Percentiles rank a stretch among this genome's conserved stretches.
Evolutionary conservation across 2,888 invertebrate species (phyloP).

Genomic region (Athalia cordata): DNA sequence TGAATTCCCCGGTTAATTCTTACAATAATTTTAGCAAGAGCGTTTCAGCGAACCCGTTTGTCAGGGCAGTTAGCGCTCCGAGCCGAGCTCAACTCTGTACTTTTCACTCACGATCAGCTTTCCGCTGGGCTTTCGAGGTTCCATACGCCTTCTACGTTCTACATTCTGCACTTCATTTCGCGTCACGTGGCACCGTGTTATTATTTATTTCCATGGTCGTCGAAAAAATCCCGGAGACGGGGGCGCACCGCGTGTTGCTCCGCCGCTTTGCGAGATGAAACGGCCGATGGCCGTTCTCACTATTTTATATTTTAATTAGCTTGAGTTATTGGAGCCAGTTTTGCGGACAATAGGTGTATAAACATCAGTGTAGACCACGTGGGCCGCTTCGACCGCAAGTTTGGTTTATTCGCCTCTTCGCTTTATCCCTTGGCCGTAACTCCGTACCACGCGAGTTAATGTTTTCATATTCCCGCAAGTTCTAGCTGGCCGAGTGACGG

Average conservation of each 20-base stretch:
- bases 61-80: constrained; percentile 42
- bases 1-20: constrained; percentile 41
- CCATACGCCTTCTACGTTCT: background rate
- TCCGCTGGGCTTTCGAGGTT: no score
- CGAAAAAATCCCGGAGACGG: constrained; percentile 25
- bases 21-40: constrained; percentile 42
- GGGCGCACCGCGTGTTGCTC: constrained; percentile 9
- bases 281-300: constrained; percentile 30
- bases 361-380: constrained; percentile 64
- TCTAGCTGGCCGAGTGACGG: no score
- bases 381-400: constrained; percentile 57
- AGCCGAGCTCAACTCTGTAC: no score
- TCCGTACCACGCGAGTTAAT: constrained; percentile 2
- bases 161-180: background rate
- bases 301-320: constrained; percentile 61
- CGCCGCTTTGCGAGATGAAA: constrained; percentile 31
- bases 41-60: constrained; percentile 41
- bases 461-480: background rate
- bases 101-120: no score
- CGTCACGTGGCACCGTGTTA: constrained; percentile 36
- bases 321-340: constrained; percentile 66
- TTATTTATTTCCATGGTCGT: constrained; percentile 35
- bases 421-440: background rate
- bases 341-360: constrained; percentile 68
- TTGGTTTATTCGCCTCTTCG: constrained; percentile 4